Conservation (phyloP, 2,113 vertebrate species). For the Aspidoscelis tigris region DNA sequence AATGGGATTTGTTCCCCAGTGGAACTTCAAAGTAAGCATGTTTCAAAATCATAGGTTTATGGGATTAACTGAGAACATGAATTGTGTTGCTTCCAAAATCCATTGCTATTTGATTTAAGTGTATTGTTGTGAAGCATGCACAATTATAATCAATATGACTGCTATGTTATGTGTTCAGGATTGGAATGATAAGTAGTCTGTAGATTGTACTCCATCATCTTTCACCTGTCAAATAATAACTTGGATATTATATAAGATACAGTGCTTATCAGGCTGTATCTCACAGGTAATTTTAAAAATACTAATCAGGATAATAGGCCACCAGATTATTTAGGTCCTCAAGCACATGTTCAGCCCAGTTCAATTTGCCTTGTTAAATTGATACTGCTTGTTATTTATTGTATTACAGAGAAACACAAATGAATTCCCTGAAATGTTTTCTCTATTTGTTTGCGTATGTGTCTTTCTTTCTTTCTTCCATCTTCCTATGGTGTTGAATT, state of each 20-base stretch:
- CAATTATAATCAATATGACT: not conserved
- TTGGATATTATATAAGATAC: not conserved
- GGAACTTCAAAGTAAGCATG: not conserved
- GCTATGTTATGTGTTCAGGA: not conserved
- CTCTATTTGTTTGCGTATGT: not conserved
- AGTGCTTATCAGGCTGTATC: not conserved
- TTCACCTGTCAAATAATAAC: not conserved
- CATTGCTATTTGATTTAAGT: not conserved
- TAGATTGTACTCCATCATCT: conserved; percentile 9
- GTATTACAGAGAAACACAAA: conserved; percentile 26
- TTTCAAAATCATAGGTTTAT: not conserved
- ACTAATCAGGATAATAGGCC: not conserved
- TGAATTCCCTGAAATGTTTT: conserved; percentile 1
- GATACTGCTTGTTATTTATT: conserved; percentile 3
- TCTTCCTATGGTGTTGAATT: not conserved
- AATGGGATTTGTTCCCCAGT: not conserved
- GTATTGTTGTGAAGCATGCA: not conserved
- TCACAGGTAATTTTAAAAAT: not conserved
- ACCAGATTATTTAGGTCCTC: conserved; percentile 1
- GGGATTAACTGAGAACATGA: not conserved
- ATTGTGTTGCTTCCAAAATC: not conserved
- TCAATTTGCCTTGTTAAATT: not conserved
- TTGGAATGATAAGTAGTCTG: not conserved
- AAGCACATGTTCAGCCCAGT: not conserved
- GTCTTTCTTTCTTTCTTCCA: no score